Evolutionary conservation across 2,113 vertebrate genomes (phyloP).

Genomic region (Gracilinanus agilis): DNA sequence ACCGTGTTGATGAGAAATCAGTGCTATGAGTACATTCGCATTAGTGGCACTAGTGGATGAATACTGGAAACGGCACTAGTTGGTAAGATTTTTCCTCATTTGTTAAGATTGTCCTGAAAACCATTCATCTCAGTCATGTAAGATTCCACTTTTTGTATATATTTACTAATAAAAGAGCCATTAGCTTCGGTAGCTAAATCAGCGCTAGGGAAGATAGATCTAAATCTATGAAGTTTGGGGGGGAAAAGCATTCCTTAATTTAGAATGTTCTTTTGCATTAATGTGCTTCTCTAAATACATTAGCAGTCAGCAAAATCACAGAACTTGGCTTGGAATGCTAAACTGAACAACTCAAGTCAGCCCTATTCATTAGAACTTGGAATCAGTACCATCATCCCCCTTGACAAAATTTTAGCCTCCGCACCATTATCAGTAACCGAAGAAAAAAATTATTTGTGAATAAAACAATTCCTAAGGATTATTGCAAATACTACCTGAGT

Average conservation of each 20-base stretch:
- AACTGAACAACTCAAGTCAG: constrained; percentile 42
- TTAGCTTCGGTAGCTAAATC: background rate
- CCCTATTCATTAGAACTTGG: constrained; percentile 45
- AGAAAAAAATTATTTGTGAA: constrained; percentile 15
- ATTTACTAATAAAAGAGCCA: background rate
- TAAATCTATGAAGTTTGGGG: constrained; percentile 21
- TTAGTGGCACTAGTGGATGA: background rate
- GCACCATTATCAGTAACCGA: constrained; percentile 13
- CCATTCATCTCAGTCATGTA: background rate
- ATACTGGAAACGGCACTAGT: background rate
- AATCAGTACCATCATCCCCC: constrained; percentile 34
- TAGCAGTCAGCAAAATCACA: constrained; percentile 58
- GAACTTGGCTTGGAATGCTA: constrained; percentile 41
- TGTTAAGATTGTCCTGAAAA: background rate
- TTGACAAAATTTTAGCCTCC: constrained; percentile 13
- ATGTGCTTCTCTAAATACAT: constrained; percentile 34
- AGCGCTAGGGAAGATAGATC: constrained; percentile 31
- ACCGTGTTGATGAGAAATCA: background rate
- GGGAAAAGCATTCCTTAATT: background rate
- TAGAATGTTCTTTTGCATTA: constrained; percentile 31
- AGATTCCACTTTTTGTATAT: background rate
- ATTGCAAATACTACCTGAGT: constrained; percentile 44
- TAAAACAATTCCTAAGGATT: constrained; percentile 43
- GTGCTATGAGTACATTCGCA: background rate
- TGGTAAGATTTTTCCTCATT: background rate